A percentile compares a stretch with the other conserved stretches of the same genome.
phyloP scores from a whole-genome alignment of 1,140 invertebrate genomes.

The Drosophila prosaltans region DNA sequence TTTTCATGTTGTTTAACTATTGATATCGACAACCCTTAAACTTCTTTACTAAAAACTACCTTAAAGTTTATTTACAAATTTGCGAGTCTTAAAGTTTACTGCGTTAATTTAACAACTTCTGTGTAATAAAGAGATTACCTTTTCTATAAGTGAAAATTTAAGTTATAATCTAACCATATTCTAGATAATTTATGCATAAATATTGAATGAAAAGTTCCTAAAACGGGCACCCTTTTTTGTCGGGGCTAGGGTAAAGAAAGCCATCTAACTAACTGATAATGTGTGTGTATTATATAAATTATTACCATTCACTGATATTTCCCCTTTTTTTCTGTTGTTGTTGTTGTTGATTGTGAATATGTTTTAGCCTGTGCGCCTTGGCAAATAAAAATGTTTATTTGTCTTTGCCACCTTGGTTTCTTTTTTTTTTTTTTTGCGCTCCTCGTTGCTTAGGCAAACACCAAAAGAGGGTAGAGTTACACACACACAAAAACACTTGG shows the following conservation, averaged over 20 bases:
- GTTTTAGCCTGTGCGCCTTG: constrained; percentile 20
- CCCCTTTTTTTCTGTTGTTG: constrained; percentile 1
- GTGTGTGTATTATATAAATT: constrained; percentile 17
- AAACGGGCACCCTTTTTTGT: no score
- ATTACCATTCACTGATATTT: constrained; percentile 14
- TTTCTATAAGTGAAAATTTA: no score
- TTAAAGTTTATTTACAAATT: no score
- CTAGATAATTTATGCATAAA: no score
- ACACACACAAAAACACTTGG: constrained; percentile 20
- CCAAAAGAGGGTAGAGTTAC: constrained; percentile 18
- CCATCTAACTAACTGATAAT: constrained; percentile 15
- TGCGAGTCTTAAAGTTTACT: no score
- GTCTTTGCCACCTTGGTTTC: constrained; percentile 48
- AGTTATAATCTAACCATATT: no score
- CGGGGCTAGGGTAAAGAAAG: constrained; percentile 2
- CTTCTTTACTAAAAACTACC: no score
- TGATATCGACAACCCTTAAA: no score
- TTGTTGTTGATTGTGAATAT: constrained; percentile 35
- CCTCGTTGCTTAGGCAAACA: constrained; percentile 46
- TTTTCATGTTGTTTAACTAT: no score
- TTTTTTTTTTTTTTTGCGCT: constrained; percentile 20
- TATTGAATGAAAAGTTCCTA: no score
- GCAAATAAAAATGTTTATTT: constrained; percentile 22
- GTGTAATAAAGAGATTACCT: no score
- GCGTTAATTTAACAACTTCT: no score